These are phyloP conservation scores for Polyommatus iphigenia DNA, from an alignment of 2,888 invertebrate genomes.

Conservation along the genomic window DNA sequence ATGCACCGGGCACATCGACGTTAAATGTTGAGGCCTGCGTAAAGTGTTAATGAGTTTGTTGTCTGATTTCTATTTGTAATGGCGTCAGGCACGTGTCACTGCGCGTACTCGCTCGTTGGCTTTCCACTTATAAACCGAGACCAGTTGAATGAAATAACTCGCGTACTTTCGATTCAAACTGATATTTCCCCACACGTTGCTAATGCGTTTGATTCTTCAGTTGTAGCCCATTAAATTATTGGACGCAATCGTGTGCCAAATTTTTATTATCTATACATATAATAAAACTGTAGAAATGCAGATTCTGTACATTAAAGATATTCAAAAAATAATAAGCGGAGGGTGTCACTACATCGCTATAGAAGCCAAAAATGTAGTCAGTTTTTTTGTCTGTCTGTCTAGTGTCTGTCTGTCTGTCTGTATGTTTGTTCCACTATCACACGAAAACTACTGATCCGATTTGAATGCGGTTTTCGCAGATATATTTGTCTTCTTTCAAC, in stretches of 20 bases:
- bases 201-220: conserved; percentile 5
- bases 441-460: too few species aligned
- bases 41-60: conserved; percentile 27
- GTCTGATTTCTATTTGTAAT: conserved; percentile 29
- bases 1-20: not conserved
- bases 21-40: not conserved
- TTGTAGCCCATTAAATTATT: not conserved
- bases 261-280: too few species aligned
- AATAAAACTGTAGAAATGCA: too few species aligned
- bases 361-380: too few species aligned
- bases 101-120: conserved; percentile 26
- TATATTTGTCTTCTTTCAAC: too few species aligned
- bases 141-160: conserved; percentile 25
- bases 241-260: not conserved
- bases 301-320: too few species aligned
- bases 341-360: too few species aligned
- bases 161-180: conserved; percentile 19
- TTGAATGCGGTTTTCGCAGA: too few species aligned
- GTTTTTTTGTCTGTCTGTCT: too few species aligned
- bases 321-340: too few species aligned
- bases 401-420: too few species aligned
- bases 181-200: not conserved
- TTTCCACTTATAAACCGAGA: conserved; percentile 27
- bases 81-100: conserved; percentile 20
- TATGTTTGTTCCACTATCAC: too few species aligned